Base-by-base conservation (phyloP, 2,888 invertebrate species). In the Drosophila peninsularis region DNA sequence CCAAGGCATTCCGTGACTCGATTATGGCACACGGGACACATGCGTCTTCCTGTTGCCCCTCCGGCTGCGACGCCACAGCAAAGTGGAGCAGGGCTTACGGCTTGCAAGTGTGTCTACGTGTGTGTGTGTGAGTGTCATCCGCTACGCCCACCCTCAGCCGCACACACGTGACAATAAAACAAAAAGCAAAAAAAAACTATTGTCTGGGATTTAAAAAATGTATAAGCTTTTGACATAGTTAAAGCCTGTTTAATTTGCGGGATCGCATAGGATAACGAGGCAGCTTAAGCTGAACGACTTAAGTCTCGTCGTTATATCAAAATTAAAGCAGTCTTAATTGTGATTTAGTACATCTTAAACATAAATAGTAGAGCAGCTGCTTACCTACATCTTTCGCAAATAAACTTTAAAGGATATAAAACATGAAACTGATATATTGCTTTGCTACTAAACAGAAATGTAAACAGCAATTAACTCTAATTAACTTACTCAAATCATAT, bases 1-100 rank as follows among this genome's bases (percentile, higher is more conserved):
- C 56, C 54, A 68, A 71, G 61, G 54, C 56, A 80, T 88, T 82
- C 74, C 88, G 83, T 86, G 83, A 86, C 86, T 69, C 55, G 62
- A 77, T 72, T 72, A 72, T 37, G 21, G 60, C 72, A 72, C 62
- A 77, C 66, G 71, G 71, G 66, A 55, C 69, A 71, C 69, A 84
- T 73, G 73, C 67, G 55, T 73, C 52, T 62, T 65, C 60, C 66
- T 64, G 37, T 19, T 62, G 52, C 63, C 70, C 45, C 21, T 10
- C 17, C 17, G 55, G 37, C 74, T 21, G 17, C 57, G 66, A 53
- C 50, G 36, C 41, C 58, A n/a, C 21, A 49, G 36, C 30, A 30
- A 45, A 42, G 21, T 72, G 41, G 36, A n/a, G 37, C 21, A 39
- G n/a, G 36, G 41, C 36, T 54, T 44, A 37, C 41, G 21, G 36